phyloP scores from a whole-genome alignment of 2,888 invertebrate genomes.

The Melanophora roralis region DNA sequence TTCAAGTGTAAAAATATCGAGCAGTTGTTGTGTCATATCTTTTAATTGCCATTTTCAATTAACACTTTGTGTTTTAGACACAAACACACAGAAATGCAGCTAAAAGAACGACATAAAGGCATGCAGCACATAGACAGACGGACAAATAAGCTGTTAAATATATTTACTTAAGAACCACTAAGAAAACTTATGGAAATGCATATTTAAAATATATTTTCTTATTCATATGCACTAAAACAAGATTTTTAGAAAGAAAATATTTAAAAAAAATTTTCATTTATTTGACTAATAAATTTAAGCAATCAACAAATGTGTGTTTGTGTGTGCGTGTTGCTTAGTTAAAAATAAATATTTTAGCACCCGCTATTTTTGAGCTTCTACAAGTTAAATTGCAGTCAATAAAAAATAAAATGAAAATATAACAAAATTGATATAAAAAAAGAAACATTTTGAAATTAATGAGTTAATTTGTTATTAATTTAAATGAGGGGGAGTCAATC shows the following conservation, averaged over 20 bases:
- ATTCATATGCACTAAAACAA: neutral
- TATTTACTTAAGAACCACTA: neutral
- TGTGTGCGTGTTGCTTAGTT: constrained; percentile 54
- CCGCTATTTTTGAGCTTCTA: constrained; percentile 25
- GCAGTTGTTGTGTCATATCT: constrained; percentile 61
- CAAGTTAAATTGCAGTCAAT: constrained; percentile 42
- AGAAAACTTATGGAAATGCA: neutral
- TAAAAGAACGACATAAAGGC: too few relatives aligned
- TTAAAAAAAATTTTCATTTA: neutral
- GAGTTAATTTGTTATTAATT: constrained; percentile 61
- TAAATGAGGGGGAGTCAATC: constrained; percentile 61
- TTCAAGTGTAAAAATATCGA: constrained; percentile 59
- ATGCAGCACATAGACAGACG: neutral
- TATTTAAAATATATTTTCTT: neutral
- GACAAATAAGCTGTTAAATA: neutral
- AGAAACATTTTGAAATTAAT: constrained; percentile 46
- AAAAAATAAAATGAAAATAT: constrained; percentile 8
- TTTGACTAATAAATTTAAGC: constrained; percentile 56
- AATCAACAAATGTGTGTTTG: constrained; percentile 30
- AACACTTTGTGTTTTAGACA: constrained; percentile 53
- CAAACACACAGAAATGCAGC: neutral
- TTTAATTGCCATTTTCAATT: constrained; percentile 62
- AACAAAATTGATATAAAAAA: constrained; percentile 18
- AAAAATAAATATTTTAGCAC: constrained; percentile 58
- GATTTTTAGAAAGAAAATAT: neutral